phyloP scores from a whole-genome alignment of 2,888 invertebrate species.

The Anoncus sp. region DNA sequence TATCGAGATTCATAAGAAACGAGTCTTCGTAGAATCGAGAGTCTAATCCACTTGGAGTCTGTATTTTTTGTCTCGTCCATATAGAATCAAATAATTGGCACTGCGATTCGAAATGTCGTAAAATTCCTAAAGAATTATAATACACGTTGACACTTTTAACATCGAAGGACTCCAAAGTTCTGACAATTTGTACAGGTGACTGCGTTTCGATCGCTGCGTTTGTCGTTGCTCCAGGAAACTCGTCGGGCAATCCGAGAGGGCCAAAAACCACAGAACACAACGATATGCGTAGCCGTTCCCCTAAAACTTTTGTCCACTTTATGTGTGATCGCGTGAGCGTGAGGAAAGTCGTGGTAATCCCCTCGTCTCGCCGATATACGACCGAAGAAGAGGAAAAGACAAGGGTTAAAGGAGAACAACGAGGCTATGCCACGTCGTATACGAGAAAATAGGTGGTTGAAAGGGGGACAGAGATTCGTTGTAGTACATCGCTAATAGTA shows the following conservation, averaged over 20 bases:
- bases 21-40: too few relatives aligned
- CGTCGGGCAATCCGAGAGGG: neutral
- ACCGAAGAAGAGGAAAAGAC: constrained; percentile 30
- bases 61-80: too few relatives aligned
- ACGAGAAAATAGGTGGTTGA: constrained; percentile 45
- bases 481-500: constrained; percentile 61
- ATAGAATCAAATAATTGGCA: too few relatives aligned
- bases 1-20: too few relatives aligned
- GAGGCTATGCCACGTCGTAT: constrained; percentile 29
- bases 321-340: constrained; percentile 32
- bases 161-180: too few relatives aligned
- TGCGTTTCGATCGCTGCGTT: constrained; percentile 8
- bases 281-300: constrained; percentile 56
- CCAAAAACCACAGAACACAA: constrained; percentile 45
- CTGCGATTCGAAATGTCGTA: too few relatives aligned
- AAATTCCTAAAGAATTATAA: too few relatives aligned
- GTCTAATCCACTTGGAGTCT: too few relatives aligned
- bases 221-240: neutral
- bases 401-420: constrained; percentile 27
- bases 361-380: constrained; percentile 10
- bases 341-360: constrained; percentile 25
- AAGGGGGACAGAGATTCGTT: constrained; percentile 32
- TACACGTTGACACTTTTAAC: too few relatives aligned
- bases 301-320: constrained; percentile 58
- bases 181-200: too few relatives aligned